Percentiles rank a stretch among this genome's conserved stretches.
Conservation (phyloP, 2,888 invertebrate genomes). For the Tipula vernalis region DNA sequence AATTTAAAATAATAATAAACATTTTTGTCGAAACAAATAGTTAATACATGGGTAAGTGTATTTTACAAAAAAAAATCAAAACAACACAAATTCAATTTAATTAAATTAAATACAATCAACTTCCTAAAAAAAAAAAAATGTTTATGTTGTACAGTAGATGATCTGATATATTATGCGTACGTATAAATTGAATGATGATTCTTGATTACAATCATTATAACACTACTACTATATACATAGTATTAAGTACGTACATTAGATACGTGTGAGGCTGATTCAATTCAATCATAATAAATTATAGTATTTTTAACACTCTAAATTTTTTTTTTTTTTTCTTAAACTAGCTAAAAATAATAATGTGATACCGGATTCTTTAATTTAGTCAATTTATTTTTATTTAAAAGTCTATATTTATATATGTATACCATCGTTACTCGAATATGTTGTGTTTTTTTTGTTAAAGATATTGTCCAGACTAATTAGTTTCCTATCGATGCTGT, state of each 20-base stretch:
- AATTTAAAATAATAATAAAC: slow-evolving; percentile 4
- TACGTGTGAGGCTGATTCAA: slow-evolving; percentile 4
- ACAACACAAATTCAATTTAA: background rate
- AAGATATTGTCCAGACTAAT: background rate
- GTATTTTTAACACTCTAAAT: background rate
- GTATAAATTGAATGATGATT: background rate
- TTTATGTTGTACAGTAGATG: background rate
- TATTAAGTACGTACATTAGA: background rate
- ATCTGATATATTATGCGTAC: background rate
- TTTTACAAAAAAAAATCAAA: background rate
- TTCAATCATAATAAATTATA: background rate
- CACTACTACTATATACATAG: background rate
- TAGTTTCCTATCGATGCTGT: background rate
- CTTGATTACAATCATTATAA: background rate
- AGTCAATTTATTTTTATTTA: slow-evolving; percentile 11
- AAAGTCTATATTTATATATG: background rate
- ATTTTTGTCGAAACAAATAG: slow-evolving; percentile 4
- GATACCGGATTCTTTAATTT: slow-evolving; percentile 16
- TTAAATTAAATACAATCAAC: background rate
- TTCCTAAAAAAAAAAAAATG: background rate
- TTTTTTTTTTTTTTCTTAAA: background rate
- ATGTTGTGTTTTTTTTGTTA: background rate
- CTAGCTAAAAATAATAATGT: background rate
- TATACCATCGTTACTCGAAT: background rate
- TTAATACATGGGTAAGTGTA: background rate